Evolutionary conservation across 2,113 vertebrate genomes (phyloP).

Genomic region (Sciurus niger): DNA sequence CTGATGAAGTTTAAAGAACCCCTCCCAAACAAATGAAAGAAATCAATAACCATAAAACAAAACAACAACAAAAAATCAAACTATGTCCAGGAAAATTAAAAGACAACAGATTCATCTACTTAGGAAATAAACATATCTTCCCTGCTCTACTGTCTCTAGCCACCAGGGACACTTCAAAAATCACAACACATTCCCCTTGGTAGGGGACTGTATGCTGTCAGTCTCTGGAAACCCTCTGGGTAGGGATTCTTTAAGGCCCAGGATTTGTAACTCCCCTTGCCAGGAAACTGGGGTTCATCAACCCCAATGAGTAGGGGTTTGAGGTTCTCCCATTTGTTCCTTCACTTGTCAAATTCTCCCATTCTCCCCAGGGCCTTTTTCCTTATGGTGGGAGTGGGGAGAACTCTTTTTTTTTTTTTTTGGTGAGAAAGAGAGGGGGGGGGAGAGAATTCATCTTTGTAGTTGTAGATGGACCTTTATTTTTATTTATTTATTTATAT

Average conservation of each 20-base stretch:
- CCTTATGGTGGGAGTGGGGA: not conserved
- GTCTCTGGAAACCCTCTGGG: not conserved
- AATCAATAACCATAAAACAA: slow-evolving; percentile 25
- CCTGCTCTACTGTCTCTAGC: not conserved
- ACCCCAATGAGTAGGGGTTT: not conserved
- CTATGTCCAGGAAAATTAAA: not conserved
- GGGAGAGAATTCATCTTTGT: too few species aligned
- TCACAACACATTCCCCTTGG: not conserved
- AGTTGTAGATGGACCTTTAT: too few species aligned
- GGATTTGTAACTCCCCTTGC: not conserved
- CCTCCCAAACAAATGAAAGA: slow-evolving; percentile 51
- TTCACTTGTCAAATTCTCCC: slow-evolving; percentile 21
- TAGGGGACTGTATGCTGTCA: not conserved
- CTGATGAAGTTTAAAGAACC: slow-evolving; percentile 41
- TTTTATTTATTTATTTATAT: too few species aligned
- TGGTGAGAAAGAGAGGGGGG: too few species aligned
- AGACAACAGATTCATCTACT: not conserved
- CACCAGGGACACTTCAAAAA: not conserved
- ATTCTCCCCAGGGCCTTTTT: slow-evolving; percentile 12
- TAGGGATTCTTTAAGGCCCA: not conserved
- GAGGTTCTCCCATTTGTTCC: not conserved
- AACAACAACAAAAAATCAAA: slow-evolving; percentile 50
- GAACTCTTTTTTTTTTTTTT: not conserved
- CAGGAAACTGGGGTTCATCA: not conserved
- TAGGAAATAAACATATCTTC: not conserved